These are phyloP conservation scores for Hozukius guyotensis DNA, from an alignment of 2,797 vertebrate species.

Conservation along the genomic window DNA sequence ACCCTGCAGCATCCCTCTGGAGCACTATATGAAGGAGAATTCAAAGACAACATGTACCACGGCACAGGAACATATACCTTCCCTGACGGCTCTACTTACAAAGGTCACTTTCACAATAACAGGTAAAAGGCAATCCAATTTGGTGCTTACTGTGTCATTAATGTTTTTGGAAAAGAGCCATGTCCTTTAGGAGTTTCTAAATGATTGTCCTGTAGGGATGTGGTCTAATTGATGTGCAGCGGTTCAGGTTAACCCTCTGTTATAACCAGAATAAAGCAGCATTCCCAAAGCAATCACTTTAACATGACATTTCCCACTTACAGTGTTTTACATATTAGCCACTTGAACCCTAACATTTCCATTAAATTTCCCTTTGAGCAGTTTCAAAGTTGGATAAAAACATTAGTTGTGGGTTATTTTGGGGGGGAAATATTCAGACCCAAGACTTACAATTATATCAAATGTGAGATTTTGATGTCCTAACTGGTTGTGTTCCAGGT, in stretches of 20 bases:
- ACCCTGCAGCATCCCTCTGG: constrained; percentile 87
- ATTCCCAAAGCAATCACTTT: not conserved
- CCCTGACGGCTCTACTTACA: constrained; percentile 83
- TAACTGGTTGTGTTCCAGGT: constrained; percentile 68
- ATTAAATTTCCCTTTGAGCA: not conserved
- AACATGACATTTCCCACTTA: not conserved
- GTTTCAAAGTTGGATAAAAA: not conserved
- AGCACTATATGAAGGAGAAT: constrained; percentile 87
- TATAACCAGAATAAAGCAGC: not conserved
- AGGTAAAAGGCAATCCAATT: constrained; percentile 69
- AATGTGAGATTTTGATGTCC: not conserved
- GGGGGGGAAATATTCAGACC: not conserved
- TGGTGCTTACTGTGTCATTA: not conserved
- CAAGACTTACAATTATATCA: not conserved
- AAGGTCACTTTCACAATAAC: constrained; percentile 85
- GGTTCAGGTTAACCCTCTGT: not conserved
- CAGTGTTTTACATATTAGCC: not conserved
- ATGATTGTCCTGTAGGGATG: not conserved
- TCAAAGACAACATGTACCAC: constrained; percentile 89
- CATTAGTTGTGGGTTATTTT: not conserved
- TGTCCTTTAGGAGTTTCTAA: not conserved
- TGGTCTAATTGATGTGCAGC: not conserved
- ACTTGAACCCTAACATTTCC: not conserved
- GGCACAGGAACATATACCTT: constrained; percentile 87
- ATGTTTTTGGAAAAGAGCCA: not conserved